Conservation (phyloP, 30 jellyfish, hydroid and myxozoan species). For the Pelagia noctiluca region DNA sequence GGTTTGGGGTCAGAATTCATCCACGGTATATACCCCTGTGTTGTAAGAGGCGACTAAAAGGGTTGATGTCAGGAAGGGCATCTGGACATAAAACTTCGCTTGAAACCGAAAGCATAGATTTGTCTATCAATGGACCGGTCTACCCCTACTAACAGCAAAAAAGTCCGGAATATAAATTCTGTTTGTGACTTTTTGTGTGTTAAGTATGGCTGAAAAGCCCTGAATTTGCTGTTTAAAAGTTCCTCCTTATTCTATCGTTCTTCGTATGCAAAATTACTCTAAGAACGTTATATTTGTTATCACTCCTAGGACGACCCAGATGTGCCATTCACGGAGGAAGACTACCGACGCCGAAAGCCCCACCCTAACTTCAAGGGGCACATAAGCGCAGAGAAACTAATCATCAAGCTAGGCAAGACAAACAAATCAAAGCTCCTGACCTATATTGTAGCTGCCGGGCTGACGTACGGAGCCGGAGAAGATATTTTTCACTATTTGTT, state of each 20-base stretch:
- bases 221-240: background rate
- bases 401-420: conserved; percentile 88
- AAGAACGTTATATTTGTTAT: too few species aligned
- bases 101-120: too few species aligned
- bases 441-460: conserved; percentile 91
- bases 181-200: background rate
- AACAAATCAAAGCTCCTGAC: conserved; percentile 85
- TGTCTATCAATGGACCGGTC: too few species aligned
- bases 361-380: conserved; percentile 94
- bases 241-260: background rate
- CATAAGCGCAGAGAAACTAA: conserved; percentile 88
- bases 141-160: too few species aligned
- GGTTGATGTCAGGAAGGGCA: too few species aligned
- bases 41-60: too few species aligned
- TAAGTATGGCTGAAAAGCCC: background rate
- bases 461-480: conserved; percentile 95
- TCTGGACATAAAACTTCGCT: too few species aligned
- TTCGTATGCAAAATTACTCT: too few species aligned
- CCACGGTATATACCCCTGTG: too few species aligned
- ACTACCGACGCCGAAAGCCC: conserved; percentile 91
- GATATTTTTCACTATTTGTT: conserved; percentile 84
- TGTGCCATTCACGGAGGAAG: conserved; percentile 97
- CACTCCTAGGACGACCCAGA: conserved; percentile 96
- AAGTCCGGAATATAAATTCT: background rate
- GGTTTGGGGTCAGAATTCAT: too few species aligned